phyloP scores from a whole-genome alignment of 2,888 invertebrate genomes.

The Stictocephala bisonia region DNA sequence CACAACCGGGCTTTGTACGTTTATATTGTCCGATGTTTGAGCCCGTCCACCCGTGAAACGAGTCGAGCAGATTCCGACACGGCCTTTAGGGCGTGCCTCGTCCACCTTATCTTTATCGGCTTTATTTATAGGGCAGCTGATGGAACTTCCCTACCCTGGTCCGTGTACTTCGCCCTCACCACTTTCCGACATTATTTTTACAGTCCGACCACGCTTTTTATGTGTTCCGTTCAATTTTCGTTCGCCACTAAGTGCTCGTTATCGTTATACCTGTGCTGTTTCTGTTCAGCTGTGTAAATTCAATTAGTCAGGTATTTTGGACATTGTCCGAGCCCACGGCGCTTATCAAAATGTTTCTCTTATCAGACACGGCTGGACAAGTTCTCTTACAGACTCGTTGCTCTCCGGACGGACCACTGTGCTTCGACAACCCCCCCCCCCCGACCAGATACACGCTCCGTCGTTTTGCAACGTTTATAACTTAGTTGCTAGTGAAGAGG shows the following conservation, averaged over 20 bases:
- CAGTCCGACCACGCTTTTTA: background rate
- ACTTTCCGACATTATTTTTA: conserved; percentile 14
- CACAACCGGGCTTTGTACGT: conserved; percentile 21
- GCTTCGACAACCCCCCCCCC: too few relatives aligned
- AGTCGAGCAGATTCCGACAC: conserved; percentile 30
- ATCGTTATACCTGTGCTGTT: background rate
- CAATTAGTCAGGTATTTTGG: background rate
- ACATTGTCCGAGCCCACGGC: background rate
- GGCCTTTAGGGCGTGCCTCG: background rate
- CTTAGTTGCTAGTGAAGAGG: too few relatives aligned
- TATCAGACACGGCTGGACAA: too few relatives aligned
- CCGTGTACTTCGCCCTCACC: background rate
- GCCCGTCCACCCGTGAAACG: background rate
- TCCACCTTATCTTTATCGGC: conserved; percentile 29
- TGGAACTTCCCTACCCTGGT: too few relatives aligned
- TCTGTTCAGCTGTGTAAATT: conserved; percentile 6
- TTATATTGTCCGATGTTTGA: background rate
- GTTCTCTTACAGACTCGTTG: too few relatives aligned
- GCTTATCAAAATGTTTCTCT: too few relatives aligned
- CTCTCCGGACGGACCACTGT: too few relatives aligned
- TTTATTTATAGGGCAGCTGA: conserved; percentile 38
- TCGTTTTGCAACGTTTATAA: too few relatives aligned
- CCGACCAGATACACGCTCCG: too few relatives aligned
- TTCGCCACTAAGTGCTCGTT: conserved; percentile 9
- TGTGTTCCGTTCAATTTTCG: background rate